phyloP scores from a whole-genome alignment of 2,113 vertebrate genomes.

The Pseudorectes ferrugineus region DNA sequence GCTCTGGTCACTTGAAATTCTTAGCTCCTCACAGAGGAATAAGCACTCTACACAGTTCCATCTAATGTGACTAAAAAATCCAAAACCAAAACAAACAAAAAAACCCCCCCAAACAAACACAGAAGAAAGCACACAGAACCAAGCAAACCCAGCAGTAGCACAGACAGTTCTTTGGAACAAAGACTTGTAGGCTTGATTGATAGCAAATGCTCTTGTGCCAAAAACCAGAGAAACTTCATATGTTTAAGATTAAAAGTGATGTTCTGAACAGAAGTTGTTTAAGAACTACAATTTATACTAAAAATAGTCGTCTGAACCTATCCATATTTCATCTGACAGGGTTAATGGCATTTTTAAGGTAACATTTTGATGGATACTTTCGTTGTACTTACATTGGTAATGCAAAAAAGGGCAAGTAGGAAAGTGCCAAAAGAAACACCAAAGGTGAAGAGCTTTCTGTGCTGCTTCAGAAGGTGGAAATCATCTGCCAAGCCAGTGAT shows the following conservation, averaged over 20 bases:
- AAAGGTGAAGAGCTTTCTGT: slow-evolving; percentile 93
- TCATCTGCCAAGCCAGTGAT: slow-evolving; percentile 96
- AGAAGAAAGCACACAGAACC: neutral
- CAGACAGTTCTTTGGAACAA: neutral
- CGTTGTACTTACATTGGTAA: slow-evolving; percentile 89
- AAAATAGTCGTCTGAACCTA: neutral
- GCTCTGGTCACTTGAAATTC: neutral
- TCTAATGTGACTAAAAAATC: neutral
- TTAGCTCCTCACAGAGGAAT: neutral
- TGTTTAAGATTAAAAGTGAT: neutral
- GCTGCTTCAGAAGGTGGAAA: slow-evolving; percentile 89
- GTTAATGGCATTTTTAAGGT: neutral
- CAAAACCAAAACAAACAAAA: neutral
- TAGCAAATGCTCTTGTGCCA: neutral
- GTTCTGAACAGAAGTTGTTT: neutral
- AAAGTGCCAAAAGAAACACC: slow-evolving; percentile 86
- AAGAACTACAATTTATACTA: neutral
- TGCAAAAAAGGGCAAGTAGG: slow-evolving; percentile 86
- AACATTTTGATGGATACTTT: neutral
- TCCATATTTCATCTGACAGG: neutral
- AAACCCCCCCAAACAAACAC: neutral
- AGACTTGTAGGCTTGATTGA: neutral
- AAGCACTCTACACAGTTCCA: neutral
- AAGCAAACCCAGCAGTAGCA: neutral
- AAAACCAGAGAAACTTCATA: neutral